phyloP scores from a whole-genome alignment of 2,113 vertebrate species.

The Ondatra zibethicus region DNA sequence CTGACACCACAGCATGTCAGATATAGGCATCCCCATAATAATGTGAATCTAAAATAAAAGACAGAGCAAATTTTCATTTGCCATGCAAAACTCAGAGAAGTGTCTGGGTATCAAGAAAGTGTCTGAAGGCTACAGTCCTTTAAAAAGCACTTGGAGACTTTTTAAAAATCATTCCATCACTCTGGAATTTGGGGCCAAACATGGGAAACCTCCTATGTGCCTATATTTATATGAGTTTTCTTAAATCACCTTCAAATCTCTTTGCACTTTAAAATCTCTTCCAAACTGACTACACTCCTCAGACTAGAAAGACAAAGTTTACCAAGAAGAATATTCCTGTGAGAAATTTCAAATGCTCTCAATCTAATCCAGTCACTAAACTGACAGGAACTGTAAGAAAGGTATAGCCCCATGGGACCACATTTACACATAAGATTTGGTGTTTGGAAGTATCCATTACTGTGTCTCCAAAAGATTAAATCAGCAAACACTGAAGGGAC shows the following conservation, averaged over 20 bases:
- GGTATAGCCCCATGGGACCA: background rate
- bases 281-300: background rate
- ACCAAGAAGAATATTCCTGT: background rate
- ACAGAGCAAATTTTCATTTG: background rate
- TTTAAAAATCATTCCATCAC: too few species aligned
- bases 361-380: background rate
- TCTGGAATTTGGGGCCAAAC: background rate
- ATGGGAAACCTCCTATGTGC: background rate
- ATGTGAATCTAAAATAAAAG: background rate
- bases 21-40: background rate
- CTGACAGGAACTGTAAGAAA: background rate
- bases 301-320: background rate
- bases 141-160: background rate
- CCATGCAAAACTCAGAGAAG: background rate
- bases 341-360: slow-evolving; percentile 27
- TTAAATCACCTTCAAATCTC: slow-evolving; percentile 17
- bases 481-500: background rate
- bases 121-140: background rate
- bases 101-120: background rate
- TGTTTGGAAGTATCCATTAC: background rate
- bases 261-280: background rate
- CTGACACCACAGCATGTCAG: background rate
- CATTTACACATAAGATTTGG: background rate
- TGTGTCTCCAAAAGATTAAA: background rate
- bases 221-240: background rate